Percentiles rank a stretch among this genome's conserved stretches.
Conservation (phyloP, 2,888 invertebrate genomes). For the Lasioglossum marginatum region DNA sequence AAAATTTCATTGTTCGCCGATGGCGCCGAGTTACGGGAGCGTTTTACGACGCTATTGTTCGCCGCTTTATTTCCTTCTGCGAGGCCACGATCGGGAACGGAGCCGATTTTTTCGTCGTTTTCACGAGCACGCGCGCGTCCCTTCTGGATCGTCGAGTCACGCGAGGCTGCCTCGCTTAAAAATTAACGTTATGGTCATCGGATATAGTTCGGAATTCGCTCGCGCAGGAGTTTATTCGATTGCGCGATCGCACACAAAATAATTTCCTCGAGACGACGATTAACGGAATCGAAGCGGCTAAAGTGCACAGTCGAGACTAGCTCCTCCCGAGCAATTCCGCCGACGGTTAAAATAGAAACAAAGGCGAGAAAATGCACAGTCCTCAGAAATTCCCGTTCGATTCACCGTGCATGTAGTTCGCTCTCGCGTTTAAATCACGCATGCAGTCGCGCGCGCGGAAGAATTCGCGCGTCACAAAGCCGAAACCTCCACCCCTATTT, state of each 20-base stretch:
- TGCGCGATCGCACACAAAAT: not conserved
- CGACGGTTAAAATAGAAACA: not conserved
- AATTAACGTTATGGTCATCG: conserved; percentile 18
- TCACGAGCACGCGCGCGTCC: conserved; percentile 3
- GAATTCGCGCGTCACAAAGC: conserved; percentile 19
- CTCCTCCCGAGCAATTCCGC: not conserved
- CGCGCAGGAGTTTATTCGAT: too few relatives aligned
- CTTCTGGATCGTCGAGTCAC: not conserved
- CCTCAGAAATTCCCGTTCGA: not conserved
- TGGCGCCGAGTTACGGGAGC: conserved; percentile 9
- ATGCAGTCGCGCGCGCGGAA: not conserved
- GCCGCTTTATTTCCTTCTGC: conserved; percentile 12
- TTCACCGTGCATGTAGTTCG: not conserved
- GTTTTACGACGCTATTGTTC: conserved; percentile 32
- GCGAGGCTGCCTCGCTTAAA: conserved; percentile 11
- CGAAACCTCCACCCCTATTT: conserved; percentile 44
- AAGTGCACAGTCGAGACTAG: not conserved
- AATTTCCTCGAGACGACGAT: not conserved
- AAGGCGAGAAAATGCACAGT: not conserved
- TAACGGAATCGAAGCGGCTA: not conserved
- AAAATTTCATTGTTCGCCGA: conserved; percentile 38
- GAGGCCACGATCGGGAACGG: conserved; percentile 8
- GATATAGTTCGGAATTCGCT: not conserved
- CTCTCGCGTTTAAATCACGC: conserved; percentile 1
- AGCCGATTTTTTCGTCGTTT: not conserved